Evolutionary conservation across 2,113 vertebrate genomes (phyloP).

Genomic region (Colistium nudipinnis): DNA sequence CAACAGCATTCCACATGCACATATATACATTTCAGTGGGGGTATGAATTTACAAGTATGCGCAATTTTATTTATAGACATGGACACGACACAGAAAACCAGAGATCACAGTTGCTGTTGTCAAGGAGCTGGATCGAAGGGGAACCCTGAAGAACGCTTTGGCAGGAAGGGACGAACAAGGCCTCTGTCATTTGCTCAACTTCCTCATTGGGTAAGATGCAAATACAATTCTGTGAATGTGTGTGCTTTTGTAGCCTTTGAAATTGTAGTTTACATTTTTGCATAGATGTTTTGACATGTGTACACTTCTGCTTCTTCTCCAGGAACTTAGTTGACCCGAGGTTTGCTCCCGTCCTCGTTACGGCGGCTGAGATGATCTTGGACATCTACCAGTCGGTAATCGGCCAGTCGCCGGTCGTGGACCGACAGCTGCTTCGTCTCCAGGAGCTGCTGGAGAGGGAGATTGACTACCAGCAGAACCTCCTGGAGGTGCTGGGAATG

Average conservation of each 20-base stretch:
- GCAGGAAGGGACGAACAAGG: conserved; percentile 92
- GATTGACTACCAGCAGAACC: conserved; percentile 91
- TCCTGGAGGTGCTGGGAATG: conserved; percentile 95
- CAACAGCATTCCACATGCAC: neutral
- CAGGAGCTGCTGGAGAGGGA: conserved; percentile 90
- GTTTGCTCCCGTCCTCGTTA: conserved; percentile 87
- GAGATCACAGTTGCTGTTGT: conserved; percentile 93
- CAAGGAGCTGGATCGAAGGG: conserved; percentile 92
- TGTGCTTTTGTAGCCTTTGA: neutral
- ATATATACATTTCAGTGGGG: neutral
- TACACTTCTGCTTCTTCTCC: conserved; percentile 19
- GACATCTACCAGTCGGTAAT: conserved; percentile 89
- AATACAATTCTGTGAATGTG: no score
- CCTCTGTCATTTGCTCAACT: conserved; percentile 86
- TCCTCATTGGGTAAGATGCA: conserved; percentile 87
- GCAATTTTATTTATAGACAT: conserved; percentile 72
- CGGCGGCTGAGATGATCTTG: conserved; percentile 88
- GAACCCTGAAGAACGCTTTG: conserved; percentile 93
- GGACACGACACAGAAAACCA: conserved; percentile 80
- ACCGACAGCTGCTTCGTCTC: conserved; percentile 89
- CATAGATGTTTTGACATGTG: neutral
- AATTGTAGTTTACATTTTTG: neutral
- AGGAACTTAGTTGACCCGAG: conserved; percentile 90
- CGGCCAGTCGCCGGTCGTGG: conserved; percentile 89
- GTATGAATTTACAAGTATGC: neutral